phyloP scores from a whole-genome alignment of 2,888 invertebrate species.

The Anoncus sp. region DNA sequence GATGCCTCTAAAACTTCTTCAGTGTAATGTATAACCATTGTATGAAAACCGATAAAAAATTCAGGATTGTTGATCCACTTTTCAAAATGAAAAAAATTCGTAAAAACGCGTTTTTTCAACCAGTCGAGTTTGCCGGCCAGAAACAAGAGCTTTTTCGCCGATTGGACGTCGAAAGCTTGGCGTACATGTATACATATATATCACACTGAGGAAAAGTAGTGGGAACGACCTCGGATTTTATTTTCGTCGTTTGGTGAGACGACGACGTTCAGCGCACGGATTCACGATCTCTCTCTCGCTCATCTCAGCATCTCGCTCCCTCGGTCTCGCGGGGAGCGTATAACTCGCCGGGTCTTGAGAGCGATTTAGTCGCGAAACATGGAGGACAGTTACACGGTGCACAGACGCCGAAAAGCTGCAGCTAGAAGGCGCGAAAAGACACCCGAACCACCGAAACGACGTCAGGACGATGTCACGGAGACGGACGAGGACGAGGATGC shows the following conservation, averaged over 20 bases:
- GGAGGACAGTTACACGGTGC: slow-evolving; percentile 81
- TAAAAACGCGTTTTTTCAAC: slow-evolving; percentile 14
- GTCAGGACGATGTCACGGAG: slow-evolving; percentile 56
- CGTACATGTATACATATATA: slow-evolving; percentile 5
- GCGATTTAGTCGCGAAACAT: slow-evolving; percentile 68
- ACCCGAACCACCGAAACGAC: slow-evolving; percentile 74
- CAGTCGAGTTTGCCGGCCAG: not conserved
- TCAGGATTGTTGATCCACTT: no score
- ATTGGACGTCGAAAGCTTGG: not conserved
- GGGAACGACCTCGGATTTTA: slow-evolving; percentile 79
- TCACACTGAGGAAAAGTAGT: slow-evolving; percentile 71
- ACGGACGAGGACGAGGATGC: slow-evolving; percentile 74
- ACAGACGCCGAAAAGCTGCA: slow-evolving; percentile 79
- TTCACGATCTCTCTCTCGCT: slow-evolving; percentile 30
- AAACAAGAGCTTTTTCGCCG: not conserved
- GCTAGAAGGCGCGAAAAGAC: slow-evolving; percentile 79
- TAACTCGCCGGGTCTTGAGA: slow-evolving; percentile 14
- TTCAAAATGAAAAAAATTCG: slow-evolving; percentile 8
- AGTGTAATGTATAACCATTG: no score
- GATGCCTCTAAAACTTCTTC: no score
- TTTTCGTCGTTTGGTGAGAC: slow-evolving; percentile 75
- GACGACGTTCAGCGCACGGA: slow-evolving; percentile 5
- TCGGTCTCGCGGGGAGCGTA: slow-evolving; percentile 21
- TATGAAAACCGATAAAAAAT: no score
- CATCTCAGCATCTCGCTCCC: slow-evolving; percentile 11